Evolutionary conservation across 2,113 vertebrate species (phyloP).

Genomic region (Cariama cristata): DNA sequence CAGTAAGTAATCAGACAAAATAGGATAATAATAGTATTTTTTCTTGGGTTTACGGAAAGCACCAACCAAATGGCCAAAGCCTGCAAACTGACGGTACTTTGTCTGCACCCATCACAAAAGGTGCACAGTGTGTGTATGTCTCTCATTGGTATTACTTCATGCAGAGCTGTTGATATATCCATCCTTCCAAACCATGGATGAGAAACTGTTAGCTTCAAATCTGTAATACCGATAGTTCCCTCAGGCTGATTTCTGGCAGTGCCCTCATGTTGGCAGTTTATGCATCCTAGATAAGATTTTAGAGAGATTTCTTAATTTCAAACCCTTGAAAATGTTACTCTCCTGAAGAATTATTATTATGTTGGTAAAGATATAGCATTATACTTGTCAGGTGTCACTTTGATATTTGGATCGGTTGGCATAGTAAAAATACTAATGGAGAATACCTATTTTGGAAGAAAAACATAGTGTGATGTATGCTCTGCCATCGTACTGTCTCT

Average conservation of each 20-base stretch:
- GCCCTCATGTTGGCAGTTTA: neutral
- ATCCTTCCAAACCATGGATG: neutral
- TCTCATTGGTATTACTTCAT: neutral
- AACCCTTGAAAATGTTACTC: neutral
- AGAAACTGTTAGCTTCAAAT: neutral
- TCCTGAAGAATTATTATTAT: neutral
- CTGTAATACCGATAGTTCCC: neutral
- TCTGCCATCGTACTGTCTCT: neutral
- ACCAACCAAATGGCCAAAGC: neutral
- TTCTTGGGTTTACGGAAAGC: neutral
- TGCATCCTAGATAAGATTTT: neutral
- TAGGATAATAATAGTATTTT: rapidly evolving
- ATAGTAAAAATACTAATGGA: neutral
- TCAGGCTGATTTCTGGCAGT: neutral
- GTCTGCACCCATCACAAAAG: neutral
- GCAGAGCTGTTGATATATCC: neutral
- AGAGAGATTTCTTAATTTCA: neutral
- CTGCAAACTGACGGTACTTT: neutral
- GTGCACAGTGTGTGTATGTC: neutral
- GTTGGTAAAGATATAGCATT: constrained; percentile 16
- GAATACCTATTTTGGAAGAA: neutral
- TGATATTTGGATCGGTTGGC: neutral
- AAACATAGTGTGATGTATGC: neutral
- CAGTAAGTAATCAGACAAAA: neutral
- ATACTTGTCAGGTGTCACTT: neutral